These are phyloP conservation scores for Rhagonycha lutea DNA, from an alignment of 2,888 invertebrate genomes.

Conservation along the genomic window DNA sequence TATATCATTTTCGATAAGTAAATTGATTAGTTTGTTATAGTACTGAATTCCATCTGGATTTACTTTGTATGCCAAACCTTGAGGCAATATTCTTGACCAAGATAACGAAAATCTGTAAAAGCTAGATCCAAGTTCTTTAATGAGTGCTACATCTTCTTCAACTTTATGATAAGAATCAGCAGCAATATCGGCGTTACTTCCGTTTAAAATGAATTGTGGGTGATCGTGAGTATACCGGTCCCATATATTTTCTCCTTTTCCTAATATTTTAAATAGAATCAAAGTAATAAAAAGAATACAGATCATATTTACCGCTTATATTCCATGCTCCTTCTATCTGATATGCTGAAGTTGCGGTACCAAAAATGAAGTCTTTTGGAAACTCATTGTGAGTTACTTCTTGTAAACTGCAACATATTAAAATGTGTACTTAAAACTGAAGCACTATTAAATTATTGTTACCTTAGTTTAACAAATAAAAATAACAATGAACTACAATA, in stretches of 20 bases:
- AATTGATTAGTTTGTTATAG: conserved; percentile 65
- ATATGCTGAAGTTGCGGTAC: conserved; percentile 64
- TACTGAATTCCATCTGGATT: conserved; percentile 65
- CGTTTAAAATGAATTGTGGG: conserved; percentile 59
- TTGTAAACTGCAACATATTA: neutral
- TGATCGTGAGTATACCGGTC: conserved; percentile 63
- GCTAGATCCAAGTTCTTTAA: conserved; percentile 63
- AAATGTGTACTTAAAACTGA: too few species aligned
- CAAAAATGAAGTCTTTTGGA: conserved; percentile 53
- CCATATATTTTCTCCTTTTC: conserved; percentile 70
- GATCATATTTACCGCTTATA: conserved; percentile 42
- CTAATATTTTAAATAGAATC: conserved; percentile 45
- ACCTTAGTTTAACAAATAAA: neutral
- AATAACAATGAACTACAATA: neutral
- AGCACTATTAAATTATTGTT: too few species aligned
- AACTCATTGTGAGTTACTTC: neutral
- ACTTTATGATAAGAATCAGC: conserved; percentile 70
- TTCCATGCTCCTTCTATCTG: conserved; percentile 68
- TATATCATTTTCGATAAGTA: conserved; percentile 58
- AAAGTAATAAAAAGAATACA: neutral
- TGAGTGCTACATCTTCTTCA: conserved; percentile 62
- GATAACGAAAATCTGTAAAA: conserved; percentile 64
- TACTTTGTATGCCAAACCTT: conserved; percentile 58
- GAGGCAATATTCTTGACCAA: conserved; percentile 71
- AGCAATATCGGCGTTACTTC: conserved; percentile 63